These are phyloP conservation scores for Odontamblyopus lacepedii DNA, from an alignment of 2,797 vertebrate species.

Conservation along the genomic window DNA sequence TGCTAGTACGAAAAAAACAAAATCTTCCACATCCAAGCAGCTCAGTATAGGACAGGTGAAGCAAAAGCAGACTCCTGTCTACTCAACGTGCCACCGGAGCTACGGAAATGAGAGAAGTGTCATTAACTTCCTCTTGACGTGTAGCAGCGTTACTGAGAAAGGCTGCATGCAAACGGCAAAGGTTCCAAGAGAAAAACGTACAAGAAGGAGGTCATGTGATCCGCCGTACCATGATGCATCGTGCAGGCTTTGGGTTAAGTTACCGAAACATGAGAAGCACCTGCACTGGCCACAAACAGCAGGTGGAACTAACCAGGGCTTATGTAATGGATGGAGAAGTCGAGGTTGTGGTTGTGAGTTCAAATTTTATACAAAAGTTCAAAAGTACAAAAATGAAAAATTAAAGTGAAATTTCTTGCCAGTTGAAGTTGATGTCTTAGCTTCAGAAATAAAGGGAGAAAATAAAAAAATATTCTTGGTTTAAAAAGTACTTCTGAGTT, in stretches of 20 bases:
- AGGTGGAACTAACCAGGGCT: slow-evolving; percentile 18
- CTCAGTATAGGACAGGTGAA: slow-evolving; percentile 52
- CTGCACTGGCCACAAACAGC: slow-evolving; percentile 33
- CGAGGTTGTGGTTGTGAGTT: not conserved
- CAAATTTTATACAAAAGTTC: not conserved
- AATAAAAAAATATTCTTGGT: not conserved
- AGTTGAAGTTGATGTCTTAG: not conserved
- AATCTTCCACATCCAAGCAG: slow-evolving; percentile 47
- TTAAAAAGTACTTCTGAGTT: not conserved
- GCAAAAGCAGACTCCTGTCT: slow-evolving; percentile 51
- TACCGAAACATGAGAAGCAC: slow-evolving; percentile 62
- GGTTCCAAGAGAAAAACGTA: slow-evolving; percentile 14
- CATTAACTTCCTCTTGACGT: slow-evolving; percentile 66
- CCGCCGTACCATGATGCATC: slow-evolving; percentile 3
- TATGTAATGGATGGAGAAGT: not conserved
- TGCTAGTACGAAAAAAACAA: slow-evolving; percentile 27
- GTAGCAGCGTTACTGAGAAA: slow-evolving; percentile 30
- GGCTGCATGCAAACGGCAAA: slow-evolving; percentile 23
- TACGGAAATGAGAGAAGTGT: slow-evolving; percentile 69
- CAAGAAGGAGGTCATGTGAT: not conserved
- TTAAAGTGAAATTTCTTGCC: too few relatives aligned
- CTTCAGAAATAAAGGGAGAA: not conserved
- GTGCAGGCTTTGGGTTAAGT: slow-evolving; percentile 55
- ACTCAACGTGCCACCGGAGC: slow-evolving; percentile 40
- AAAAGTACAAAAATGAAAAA: too few relatives aligned